A percentile compares a stretch with the other conserved stretches of the same genome.
These are phyloP conservation scores for Odontocerum albicorne DNA, from an alignment of 2,888 invertebrate species.

Conservation along the genomic window DNA sequence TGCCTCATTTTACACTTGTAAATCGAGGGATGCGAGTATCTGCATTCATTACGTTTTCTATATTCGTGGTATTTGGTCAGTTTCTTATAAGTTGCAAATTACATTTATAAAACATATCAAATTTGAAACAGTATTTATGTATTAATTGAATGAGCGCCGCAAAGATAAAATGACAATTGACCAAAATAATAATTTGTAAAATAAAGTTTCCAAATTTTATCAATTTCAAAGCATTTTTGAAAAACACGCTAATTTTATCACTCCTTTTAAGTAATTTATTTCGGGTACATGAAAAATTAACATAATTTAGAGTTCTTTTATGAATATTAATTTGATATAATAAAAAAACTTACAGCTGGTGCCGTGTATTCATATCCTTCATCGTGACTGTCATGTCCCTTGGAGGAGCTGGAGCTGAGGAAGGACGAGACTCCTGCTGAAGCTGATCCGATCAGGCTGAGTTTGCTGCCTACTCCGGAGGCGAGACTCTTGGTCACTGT, in stretches of 20 bases:
- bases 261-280: not conserved
- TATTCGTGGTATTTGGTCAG: too few species aligned
- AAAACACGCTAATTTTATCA: not conserved
- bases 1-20: too few species aligned
- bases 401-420: slow-evolving; percentile 52
- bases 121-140: too few species aligned
- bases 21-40: too few species aligned
- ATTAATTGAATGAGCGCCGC: too few species aligned
- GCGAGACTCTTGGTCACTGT: slow-evolving; percentile 54
- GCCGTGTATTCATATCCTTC: slow-evolving; percentile 13
- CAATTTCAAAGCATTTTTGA: too few species aligned
- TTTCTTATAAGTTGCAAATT: too few species aligned
- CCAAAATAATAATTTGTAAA: too few species aligned
- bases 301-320: not conserved
- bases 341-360: slow-evolving; percentile 3
- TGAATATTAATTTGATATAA: not conserved
- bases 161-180: too few species aligned
- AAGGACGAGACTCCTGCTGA: slow-evolving; percentile 55
- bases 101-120: too few species aligned
- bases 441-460: slow-evolving; percentile 58
- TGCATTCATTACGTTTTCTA: too few species aligned
- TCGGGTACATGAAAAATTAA: not conserved
- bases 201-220: too few species aligned
- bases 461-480: slow-evolving; percentile 55
- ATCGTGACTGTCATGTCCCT: slow-evolving; percentile 46